phyloP scores from a whole-genome alignment of 2,888 invertebrate species.

The Pardosa pseudoannulata region DNA sequence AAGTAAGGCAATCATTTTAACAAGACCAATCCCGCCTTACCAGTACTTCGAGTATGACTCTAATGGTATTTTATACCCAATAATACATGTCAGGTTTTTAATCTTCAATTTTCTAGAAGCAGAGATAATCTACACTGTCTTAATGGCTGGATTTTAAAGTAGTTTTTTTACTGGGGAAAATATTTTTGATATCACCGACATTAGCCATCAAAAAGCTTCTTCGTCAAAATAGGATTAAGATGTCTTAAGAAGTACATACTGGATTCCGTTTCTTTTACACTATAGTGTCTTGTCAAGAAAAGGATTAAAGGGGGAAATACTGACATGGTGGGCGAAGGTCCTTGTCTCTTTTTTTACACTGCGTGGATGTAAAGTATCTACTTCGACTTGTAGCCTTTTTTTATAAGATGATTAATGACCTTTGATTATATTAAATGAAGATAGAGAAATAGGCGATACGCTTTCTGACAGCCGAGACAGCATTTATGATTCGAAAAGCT shows the following conservation, averaged over 20 bases:
- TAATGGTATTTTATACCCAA: no score
- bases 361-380: not conserved
- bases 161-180: no score
- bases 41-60: no score
- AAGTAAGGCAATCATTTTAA: no score
- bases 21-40: no score
- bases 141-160: no score
- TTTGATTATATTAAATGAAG: not conserved
- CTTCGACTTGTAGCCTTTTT: not conserved
- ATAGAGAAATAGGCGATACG: no score
- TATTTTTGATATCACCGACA: conserved; percentile 28
- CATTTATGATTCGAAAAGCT: no score
- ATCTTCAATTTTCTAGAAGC: no score
- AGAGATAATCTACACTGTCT: no score
- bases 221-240: conserved; percentile 1
- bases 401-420: not conserved
- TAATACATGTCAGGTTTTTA: no score
- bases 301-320: not conserved
- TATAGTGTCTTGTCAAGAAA: not conserved
- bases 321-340: not conserved
- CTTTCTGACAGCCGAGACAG: no score
- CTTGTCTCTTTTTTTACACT: not conserved
- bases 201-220: conserved; percentile 18
- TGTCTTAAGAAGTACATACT: not conserved
- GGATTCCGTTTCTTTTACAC: not conserved